Percentiles rank a stretch among this genome's conserved stretches.
phyloP scores from a whole-genome alignment of 1,140 invertebrate genomes.

The Thereuonema tuberculata region DNA sequence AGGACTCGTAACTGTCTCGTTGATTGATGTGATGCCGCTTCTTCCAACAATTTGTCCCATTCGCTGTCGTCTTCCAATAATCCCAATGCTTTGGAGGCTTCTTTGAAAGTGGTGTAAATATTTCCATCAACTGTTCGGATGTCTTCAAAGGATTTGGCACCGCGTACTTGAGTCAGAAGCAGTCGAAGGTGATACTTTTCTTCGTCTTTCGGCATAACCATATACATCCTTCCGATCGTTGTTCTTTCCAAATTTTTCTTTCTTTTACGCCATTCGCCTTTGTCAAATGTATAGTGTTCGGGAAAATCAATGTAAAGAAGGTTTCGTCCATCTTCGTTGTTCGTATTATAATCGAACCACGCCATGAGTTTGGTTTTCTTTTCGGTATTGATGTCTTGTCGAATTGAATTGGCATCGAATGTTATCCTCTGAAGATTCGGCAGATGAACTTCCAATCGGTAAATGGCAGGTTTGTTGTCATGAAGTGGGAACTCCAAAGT shows the following conservation, averaged over 20 bases:
- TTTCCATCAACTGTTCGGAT: slow-evolving; percentile 31
- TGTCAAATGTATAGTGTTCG: background rate
- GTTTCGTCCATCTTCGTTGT: background rate
- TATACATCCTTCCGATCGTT: slow-evolving; percentile 28
- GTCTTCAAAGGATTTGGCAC: slow-evolving; percentile 29
- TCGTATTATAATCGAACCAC: background rate
- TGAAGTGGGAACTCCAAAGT: background rate
- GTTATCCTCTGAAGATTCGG: background rate
- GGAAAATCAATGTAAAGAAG: background rate
- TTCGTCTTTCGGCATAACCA: slow-evolving; percentile 27
- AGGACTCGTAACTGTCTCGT: slow-evolving; percentile 20
- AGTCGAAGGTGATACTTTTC: slow-evolving; percentile 33
- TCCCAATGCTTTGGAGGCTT: slow-evolving; percentile 28
- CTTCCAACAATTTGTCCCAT: slow-evolving; percentile 29
- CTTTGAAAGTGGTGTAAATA: slow-evolving; percentile 31
- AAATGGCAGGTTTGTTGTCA: background rate
- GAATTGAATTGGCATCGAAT: background rate
- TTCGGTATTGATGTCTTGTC: background rate
- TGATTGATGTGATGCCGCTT: slow-evolving; percentile 30
- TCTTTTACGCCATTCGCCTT: background rate
- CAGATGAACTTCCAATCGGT: background rate
- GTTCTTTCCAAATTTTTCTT: slow-evolving; percentile 16
- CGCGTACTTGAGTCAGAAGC: slow-evolving; percentile 32
- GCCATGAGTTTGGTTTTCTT: background rate
- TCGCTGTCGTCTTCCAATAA: slow-evolving; percentile 28